A percentile compares a stretch with the other conserved stretches of the same genome.
phyloP scores from a whole-genome alignment of 2,888 invertebrate genomes.

The Minunthozetes semirufus region DNA sequence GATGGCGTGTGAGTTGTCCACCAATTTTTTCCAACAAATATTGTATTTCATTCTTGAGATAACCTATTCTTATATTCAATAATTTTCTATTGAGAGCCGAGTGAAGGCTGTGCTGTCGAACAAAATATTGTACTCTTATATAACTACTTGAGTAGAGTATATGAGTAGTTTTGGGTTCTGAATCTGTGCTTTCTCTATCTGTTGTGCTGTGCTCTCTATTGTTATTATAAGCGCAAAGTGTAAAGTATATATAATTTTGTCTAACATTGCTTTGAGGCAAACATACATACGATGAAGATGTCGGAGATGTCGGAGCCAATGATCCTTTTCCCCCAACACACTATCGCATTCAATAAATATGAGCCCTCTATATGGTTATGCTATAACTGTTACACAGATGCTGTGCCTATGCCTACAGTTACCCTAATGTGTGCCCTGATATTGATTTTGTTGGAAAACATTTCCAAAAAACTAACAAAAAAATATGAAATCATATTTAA shows the following conservation, averaged over 20 bases:
- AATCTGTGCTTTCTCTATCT: background rate
- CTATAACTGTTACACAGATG: background rate
- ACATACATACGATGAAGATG: conserved; percentile 6
- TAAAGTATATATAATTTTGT: conserved; percentile 10
- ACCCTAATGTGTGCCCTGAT: background rate
- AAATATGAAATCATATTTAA: background rate
- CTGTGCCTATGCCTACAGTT: no score
- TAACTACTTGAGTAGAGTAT: background rate
- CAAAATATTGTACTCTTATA: background rate
- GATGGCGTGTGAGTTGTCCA: background rate
- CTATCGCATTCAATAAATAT: background rate
- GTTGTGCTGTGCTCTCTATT: background rate
- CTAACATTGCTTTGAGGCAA: conserved; percentile 7
- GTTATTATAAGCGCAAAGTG: background rate
- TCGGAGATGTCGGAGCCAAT: conserved; percentile 5
- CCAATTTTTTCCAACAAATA: background rate
- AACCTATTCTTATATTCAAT: background rate
- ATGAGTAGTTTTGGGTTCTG: background rate
- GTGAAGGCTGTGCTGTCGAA: no score
- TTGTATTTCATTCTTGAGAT: background rate
- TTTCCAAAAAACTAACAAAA: background rate
- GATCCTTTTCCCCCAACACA: conserved; percentile 11
- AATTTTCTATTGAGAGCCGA: no score
- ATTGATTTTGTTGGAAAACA: background rate
- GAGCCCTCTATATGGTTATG: background rate